Conservation (phyloP, 2,797 vertebrate species). For the Alectoris magna region DNA sequence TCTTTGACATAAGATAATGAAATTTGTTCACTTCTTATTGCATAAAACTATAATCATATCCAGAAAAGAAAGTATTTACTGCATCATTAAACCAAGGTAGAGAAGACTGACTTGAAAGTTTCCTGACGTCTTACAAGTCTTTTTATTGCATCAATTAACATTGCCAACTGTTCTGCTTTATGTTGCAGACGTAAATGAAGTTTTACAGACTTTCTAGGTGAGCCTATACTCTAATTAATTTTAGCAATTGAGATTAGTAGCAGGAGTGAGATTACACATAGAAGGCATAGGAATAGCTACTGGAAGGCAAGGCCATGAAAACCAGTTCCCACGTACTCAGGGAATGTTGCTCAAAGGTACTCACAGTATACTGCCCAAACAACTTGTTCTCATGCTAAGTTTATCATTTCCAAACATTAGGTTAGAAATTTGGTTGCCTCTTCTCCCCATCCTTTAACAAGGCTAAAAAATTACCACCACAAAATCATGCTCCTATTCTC, state of each 20-base stretch:
- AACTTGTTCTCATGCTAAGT: not conserved
- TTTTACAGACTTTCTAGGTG: conserved; percentile 46
- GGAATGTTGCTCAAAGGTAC: not conserved
- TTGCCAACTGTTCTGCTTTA: conserved; percentile 39
- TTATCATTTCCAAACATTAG: not conserved
- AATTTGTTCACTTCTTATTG: conserved; percentile 43
- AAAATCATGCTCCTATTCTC: not conserved
- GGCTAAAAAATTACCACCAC: not conserved
- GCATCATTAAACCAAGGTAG: conserved; percentile 21
- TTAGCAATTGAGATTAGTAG: conserved; percentile 27
- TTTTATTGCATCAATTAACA: conserved; percentile 55
- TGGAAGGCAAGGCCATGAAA: not conserved
- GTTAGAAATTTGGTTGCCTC: not conserved
- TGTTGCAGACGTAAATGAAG: conserved; percentile 29
- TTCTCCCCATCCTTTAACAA: not conserved
- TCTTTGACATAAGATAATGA: conserved; percentile 43
- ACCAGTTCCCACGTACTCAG: not conserved
- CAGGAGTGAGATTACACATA: not conserved
- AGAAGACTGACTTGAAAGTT: not conserved
- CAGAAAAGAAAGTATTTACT: conserved; percentile 51
- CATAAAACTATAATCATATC: conserved; percentile 43
- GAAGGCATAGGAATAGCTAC: not conserved
- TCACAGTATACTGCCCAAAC: not conserved
- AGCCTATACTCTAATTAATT: conserved; percentile 62
- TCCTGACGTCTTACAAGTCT: conserved; percentile 2